Evolutionary conservation across 2,797 vertebrate species (phyloP), one percentile per base, ranked within the genome.

Genomic region (Toxotes lorentzi): DNA sequence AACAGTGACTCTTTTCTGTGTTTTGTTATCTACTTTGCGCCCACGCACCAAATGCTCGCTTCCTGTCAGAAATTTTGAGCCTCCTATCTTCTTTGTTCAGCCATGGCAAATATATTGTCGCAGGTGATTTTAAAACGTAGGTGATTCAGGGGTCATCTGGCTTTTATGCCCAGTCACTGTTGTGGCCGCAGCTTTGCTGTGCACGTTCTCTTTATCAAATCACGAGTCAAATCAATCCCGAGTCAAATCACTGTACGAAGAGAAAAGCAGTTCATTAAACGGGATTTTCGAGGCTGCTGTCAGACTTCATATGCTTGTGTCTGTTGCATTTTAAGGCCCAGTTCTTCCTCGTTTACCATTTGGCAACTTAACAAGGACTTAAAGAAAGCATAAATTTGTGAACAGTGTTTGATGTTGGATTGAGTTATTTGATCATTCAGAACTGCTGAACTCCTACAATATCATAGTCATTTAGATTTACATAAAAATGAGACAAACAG

Each of bases 21-120:
- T 68, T 59, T 83, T 68, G 43, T 67, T 79, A 60, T 75, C 56
- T 48, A 4, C 35, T 59, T 21, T 11, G 61, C 57, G 59, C 78
- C 76, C 35, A 76, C 58, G 2, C 63, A 38, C 38, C 67, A 68
- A 76, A 59, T 79, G 64, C 45, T 56, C 5, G 4, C 58, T 61
- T 56, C 35, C 24, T 67, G 64, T 80, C 62, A 53, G 12, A 76
- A 23, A 48, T 51, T 0, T n/a, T 14, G 23, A 32, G 65, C 53
- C 45, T 73, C 24, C 32, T 43, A 6, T 64, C 51, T 40, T 75
- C 23, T 71, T 62, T 64, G 50, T 40, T 60, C 58, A 83, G n/a
- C n/a, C 2, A 1, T 41, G 53, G n/a, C 45, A 63, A 35, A 71
- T 62, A 21, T 48, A 51, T 62, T 64, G 41, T 70, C 50, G 63